phyloP scores from a whole-genome alignment of 2,797 vertebrate species.

The Caiman crocodilus region DNA sequence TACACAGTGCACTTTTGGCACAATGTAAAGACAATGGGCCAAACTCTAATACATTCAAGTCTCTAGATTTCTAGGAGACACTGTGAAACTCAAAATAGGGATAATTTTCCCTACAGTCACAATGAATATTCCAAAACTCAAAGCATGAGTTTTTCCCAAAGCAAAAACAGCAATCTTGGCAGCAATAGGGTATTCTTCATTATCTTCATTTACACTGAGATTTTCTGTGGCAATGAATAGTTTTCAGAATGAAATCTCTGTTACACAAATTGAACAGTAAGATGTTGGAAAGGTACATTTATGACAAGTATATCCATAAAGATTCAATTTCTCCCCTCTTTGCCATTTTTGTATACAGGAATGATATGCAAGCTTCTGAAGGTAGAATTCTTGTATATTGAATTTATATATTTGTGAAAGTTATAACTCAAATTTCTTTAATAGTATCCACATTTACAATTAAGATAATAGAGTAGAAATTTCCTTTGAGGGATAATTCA shows the following conservation, averaged over 20 bases:
- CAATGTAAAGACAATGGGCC: background rate
- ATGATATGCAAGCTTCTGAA: background rate
- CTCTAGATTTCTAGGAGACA: background rate
- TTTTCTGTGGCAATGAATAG: background rate
- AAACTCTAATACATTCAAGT: background rate
- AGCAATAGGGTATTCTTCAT: background rate
- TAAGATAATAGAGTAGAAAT: slow-evolving; percentile 5
- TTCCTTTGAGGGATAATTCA: background rate
- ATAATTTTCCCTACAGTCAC: background rate
- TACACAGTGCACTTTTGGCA: background rate
- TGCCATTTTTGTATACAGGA: background rate
- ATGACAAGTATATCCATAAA: background rate
- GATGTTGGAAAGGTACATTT: background rate
- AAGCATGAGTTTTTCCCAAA: background rate
- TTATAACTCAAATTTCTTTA: background rate
- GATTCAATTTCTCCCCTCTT: background rate
- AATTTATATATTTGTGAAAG: background rate
- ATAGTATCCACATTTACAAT: background rate
- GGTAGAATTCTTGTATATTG: background rate
- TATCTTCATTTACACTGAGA: background rate
- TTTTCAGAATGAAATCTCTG: background rate
- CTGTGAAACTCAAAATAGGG: background rate
- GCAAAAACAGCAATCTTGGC: background rate
- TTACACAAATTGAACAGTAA: background rate
- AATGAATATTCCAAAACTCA: background rate